A percentile compares a stretch with the other conserved stretches of the same genome.
Evolutionary conservation across 2,113 vertebrate species (phyloP).

Genomic region (Dicrurus megarhynchus): DNA sequence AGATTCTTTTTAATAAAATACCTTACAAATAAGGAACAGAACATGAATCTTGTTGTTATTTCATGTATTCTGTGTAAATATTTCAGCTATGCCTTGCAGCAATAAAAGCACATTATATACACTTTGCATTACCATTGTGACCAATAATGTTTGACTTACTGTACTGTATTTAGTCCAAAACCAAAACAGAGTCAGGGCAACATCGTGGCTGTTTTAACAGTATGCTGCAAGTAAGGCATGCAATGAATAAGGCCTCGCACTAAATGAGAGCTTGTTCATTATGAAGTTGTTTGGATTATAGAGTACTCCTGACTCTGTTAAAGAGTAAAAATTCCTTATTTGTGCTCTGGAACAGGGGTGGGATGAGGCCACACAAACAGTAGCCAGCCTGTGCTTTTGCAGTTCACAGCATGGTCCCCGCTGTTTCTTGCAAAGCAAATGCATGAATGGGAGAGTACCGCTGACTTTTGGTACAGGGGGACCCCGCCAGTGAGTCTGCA

Average conservation of each 20-base stretch:
- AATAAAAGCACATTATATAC: conserved; percentile 53
- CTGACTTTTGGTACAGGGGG: background rate
- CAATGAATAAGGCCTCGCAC: conserved; percentile 36
- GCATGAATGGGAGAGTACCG: background rate
- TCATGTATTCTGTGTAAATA: conserved; percentile 55
- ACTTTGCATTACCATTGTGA: conserved; percentile 40
- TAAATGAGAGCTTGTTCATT: conserved; percentile 39
- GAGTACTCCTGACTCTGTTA: conserved; percentile 10
- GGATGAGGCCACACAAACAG: conserved; percentile 4
- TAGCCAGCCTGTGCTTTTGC: background rate
- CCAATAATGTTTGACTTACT: conserved; percentile 59
- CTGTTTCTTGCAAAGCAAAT: background rate
- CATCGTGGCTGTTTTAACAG: background rate
- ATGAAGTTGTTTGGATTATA: conserved; percentile 12
- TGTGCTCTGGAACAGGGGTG: background rate
- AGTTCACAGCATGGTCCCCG: background rate
- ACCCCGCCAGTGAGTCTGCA: background rate
- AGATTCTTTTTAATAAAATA: conserved; percentile 44
- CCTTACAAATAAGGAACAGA: conserved; percentile 59
- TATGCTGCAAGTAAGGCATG: background rate
- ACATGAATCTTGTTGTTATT: conserved; percentile 39
- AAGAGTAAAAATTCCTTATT: conserved; percentile 7
- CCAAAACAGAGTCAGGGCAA: conserved; percentile 30
- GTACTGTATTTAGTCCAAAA: conserved; percentile 43
- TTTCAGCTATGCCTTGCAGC: conserved; percentile 51